Conservation (phyloP, 2,888 invertebrate genomes). For the Ptycholaimellus sp. region DNA sequence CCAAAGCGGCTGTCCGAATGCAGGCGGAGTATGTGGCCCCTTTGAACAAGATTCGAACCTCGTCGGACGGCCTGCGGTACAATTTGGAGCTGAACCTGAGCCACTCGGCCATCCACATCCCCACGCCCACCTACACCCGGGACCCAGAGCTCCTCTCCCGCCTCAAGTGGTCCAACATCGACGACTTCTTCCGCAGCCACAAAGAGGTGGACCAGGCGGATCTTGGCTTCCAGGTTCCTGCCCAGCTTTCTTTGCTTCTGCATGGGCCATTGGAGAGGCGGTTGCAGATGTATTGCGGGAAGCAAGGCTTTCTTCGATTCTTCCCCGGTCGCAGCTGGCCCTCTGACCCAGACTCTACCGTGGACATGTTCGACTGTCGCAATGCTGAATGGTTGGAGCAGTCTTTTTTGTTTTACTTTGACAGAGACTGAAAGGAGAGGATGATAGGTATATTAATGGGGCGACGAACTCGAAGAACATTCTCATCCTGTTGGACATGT, state of each 20-base stretch:
- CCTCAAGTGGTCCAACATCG: conserved; percentile 63
- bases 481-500: conserved; percentile 71
- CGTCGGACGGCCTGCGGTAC: no score
- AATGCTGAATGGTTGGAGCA: conserved; percentile 28
- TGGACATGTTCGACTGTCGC: conserved; percentile 57
- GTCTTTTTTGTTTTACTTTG: no score
- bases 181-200: conserved; percentile 36
- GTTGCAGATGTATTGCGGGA: conserved; percentile 94
- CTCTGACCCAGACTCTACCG: conserved; percentile 9
- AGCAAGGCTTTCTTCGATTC: conserved; percentile 67
- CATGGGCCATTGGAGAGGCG: no score
- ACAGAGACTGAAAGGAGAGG: no score
- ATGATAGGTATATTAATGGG: conserved; percentile 67
- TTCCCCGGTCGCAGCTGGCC: conserved; percentile 50
- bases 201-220: neutral
- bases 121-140: conserved; percentile 33
- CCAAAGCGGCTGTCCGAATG: no score
- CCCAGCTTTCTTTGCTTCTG: no score
- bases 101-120: conserved; percentile 30
- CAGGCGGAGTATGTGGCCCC: no score
- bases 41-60: no score
- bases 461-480: conserved; percentile 93
- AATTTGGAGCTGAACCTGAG: conserved; percentile 8
- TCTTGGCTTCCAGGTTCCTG: no score
- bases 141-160: conserved; percentile 62